phyloP scores from a whole-genome alignment of 2,797 vertebrate genomes.

The Nyctibius grandis region DNA sequence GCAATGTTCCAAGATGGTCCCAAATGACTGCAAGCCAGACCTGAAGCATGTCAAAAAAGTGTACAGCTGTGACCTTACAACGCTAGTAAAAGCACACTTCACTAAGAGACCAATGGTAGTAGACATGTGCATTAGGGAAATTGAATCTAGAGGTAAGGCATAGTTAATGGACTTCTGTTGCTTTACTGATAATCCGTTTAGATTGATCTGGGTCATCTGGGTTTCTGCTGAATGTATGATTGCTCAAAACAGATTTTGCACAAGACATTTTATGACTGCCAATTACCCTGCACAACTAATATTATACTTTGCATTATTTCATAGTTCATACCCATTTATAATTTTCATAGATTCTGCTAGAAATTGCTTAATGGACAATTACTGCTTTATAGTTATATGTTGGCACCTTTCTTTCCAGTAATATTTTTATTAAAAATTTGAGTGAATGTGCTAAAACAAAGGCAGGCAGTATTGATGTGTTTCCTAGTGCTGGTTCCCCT shows the following conservation, averaged over 20 bases:
- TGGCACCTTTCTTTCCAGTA: not conserved
- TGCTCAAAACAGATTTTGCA: not conserved
- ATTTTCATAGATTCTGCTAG: not conserved
- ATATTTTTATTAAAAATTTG: not conserved
- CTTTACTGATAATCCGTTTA: not conserved
- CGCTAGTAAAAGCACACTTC: conserved; percentile 93
- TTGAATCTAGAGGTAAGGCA: conserved; percentile 93
- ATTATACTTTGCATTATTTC: not conserved
- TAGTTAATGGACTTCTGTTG: conserved; percentile 10
- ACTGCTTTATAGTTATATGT: not conserved
- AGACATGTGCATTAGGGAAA: conserved; percentile 99
- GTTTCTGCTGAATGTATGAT: conserved; percentile 6
- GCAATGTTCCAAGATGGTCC: conserved; percentile 95
- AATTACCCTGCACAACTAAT: not conserved
- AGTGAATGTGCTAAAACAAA: not conserved
- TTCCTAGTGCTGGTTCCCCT: not conserved
- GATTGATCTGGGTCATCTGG: conserved; percentile 2
- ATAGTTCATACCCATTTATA: not conserved
- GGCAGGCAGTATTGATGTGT: not conserved
- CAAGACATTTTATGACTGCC: not conserved
- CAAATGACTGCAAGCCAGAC: conserved; percentile 95
- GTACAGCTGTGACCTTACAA: conserved; percentile 98
- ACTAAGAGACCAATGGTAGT: conserved; percentile 97
- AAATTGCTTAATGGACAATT: conserved; percentile 25
- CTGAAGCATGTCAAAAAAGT: conserved; percentile 97